These are phyloP conservation scores for Acanthochromis polyacanthus DNA, from an alignment of 2,113 vertebrate genomes.

Conservation along the genomic window DNA sequence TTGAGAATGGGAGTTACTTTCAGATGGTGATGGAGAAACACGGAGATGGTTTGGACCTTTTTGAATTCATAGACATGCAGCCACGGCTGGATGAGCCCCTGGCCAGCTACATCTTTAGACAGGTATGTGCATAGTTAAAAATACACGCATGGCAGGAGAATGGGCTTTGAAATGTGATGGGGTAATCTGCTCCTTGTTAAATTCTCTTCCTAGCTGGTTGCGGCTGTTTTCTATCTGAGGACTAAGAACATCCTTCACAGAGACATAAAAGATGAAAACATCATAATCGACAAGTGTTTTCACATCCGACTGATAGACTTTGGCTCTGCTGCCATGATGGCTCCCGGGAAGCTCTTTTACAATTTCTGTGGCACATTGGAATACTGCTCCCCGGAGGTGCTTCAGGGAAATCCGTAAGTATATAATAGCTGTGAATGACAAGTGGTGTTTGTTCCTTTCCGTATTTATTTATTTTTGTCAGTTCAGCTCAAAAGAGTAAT, in stretches of 20 bases:
- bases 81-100: constrained; percentile 92
- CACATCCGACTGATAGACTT: constrained; percentile 94
- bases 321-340: constrained; percentile 91
- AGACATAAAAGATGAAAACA: constrained; percentile 97
- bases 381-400: constrained; percentile 96
- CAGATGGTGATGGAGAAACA: constrained; percentile 98
- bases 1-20: constrained; percentile 93
- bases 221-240: constrained; percentile 91
- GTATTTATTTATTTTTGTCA: not conserved
- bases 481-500: not conserved
- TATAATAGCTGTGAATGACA: not conserved
- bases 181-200: not conserved
- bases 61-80: constrained; percentile 93
- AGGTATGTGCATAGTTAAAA: constrained; percentile 79
- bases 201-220: constrained; percentile 86
- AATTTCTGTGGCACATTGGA: constrained; percentile 95
- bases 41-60: constrained; percentile 93
- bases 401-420: constrained; percentile 92
- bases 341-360: constrained; percentile 88
- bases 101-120: constrained; percentile 94
- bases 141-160: not conserved
- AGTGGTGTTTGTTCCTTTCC: not conserved
- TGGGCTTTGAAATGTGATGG: not conserved
- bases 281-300: constrained; percentile 93
- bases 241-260: constrained; percentile 88